phyloP scores from a whole-genome alignment of 2,797 vertebrate species.

The Valencia hispanica region DNA sequence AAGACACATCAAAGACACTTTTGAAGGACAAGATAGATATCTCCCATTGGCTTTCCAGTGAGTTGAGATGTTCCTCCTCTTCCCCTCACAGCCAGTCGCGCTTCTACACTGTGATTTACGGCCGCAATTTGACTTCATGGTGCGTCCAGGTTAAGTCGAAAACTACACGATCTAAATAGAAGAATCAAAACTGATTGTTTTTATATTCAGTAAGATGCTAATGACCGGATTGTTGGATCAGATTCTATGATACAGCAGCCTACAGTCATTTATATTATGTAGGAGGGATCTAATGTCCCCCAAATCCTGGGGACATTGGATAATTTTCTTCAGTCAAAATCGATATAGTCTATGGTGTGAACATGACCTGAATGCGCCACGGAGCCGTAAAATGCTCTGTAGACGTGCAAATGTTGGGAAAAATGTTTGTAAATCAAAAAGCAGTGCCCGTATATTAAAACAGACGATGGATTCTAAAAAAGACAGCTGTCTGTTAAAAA shows the following conservation, averaged over 20 bases:
- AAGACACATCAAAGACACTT: constrained; percentile 62
- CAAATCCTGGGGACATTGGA: not conserved
- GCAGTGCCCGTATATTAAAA: not conserved
- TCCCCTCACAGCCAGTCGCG: not conserved
- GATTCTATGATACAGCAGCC: not conserved
- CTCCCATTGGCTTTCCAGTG: not conserved
- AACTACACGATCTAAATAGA: not conserved
- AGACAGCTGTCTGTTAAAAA: not conserved
- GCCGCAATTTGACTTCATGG: not conserved
- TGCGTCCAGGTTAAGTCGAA: not conserved
- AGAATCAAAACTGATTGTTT: not conserved
- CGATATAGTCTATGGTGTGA: not conserved
- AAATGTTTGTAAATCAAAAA: not conserved
- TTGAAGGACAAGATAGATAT: constrained; percentile 42
- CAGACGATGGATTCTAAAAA: not conserved
- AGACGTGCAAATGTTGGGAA: not conserved
- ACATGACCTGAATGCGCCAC: not conserved
- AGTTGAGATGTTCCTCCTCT: not conserved
- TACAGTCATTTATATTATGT: not conserved
- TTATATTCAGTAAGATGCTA: not conserved
- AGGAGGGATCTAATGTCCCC: not conserved
- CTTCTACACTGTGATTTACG: not conserved
- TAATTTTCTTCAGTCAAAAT: not conserved
- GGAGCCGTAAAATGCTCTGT: not conserved
- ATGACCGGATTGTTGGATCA: not conserved